A percentile compares a stretch with the other conserved stretches of the same genome.
Conservation (phyloP, 2,113 vertebrate species). For the Petroica traversi region DNA sequence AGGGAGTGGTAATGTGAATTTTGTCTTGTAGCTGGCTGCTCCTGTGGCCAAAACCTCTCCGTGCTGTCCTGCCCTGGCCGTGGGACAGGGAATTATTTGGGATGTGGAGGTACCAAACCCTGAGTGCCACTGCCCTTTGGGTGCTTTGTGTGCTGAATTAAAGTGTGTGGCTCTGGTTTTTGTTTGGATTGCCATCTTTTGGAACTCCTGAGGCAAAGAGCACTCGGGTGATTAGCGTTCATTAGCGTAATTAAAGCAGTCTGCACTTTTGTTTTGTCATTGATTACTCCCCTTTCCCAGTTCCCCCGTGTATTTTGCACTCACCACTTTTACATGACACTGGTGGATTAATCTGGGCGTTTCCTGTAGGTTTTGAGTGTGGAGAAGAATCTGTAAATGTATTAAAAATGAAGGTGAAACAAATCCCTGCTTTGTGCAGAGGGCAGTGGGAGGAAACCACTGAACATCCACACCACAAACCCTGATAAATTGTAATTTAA, state of each 20-base stretch:
- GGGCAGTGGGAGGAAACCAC: background rate
- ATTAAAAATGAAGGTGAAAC: background rate
- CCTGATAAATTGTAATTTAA: fast-evolving
- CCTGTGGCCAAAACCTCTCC: background rate
- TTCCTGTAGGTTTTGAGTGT: background rate
- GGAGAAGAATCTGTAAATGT: background rate
- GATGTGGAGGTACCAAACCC: background rate
- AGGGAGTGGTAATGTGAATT: background rate
- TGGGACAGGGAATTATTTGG: background rate
- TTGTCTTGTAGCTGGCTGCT: background rate
- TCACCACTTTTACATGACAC: background rate
- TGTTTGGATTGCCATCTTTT: background rate
- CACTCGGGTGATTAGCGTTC: background rate
- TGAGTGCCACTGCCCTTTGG: background rate
- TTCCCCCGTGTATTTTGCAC: background rate
- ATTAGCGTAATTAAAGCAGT: constrained; percentile 21
- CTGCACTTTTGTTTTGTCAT: constrained; percentile 32
- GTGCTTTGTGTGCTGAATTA: background rate
- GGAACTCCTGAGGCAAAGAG: background rate
- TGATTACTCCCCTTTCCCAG: background rate
- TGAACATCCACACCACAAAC: background rate
- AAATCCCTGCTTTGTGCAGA: background rate
- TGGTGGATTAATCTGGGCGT: background rate
- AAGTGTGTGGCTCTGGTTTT: background rate
- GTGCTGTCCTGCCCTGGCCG: background rate